These are phyloP conservation scores for Drosophila neonasuta DNA, from an alignment of 2,888 invertebrate species.

Conservation along the genomic window DNA sequence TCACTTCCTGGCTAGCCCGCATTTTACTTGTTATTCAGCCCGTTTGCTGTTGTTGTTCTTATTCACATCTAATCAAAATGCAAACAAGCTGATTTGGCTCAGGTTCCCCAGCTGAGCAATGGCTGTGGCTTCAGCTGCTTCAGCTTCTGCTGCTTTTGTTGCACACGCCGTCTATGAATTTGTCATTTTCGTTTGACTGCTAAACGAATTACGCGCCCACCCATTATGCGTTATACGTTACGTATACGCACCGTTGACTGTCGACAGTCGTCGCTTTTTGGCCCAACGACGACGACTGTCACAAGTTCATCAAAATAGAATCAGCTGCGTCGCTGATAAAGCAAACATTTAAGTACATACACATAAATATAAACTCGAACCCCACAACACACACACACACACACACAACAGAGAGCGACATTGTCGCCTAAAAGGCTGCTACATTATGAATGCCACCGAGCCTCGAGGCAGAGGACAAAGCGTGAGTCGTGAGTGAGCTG, in stretches of 20 bases:
- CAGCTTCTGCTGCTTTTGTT: constrained; percentile 32
- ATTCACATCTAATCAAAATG: constrained; percentile 70
- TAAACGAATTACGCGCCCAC: constrained; percentile 44
- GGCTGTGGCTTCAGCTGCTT: constrained; percentile 6
- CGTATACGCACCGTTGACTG: constrained; percentile 65
- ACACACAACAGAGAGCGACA: constrained; percentile 17
- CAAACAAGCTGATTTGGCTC: constrained; percentile 68
- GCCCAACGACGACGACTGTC: constrained; percentile 27
- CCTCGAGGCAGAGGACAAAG: not conserved
- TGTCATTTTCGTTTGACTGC: constrained; percentile 63
- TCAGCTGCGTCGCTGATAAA: constrained; percentile 74
- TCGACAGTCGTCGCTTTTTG: constrained; percentile 22
- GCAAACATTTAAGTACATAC: constrained; percentile 54
- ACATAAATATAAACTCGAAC: constrained; percentile 26
- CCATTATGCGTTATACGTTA: constrained; percentile 34
- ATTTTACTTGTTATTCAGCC: constrained; percentile 9
- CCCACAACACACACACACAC: constrained; percentile 5
- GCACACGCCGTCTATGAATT: constrained; percentile 66
- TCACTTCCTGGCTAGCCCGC: not conserved
- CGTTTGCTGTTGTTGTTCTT: constrained; percentile 24
- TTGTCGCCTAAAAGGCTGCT: constrained; percentile 59
- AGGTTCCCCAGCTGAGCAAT: constrained; percentile 22
- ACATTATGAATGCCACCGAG: constrained; percentile 50
- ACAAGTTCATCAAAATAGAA: constrained; percentile 76
- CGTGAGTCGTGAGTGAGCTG: constrained; percentile 17